Evolutionary conservation across 37 sponge, comb jelly and placozoan genomes (phyloP).

Genomic region (Tethya wilhelma): DNA sequence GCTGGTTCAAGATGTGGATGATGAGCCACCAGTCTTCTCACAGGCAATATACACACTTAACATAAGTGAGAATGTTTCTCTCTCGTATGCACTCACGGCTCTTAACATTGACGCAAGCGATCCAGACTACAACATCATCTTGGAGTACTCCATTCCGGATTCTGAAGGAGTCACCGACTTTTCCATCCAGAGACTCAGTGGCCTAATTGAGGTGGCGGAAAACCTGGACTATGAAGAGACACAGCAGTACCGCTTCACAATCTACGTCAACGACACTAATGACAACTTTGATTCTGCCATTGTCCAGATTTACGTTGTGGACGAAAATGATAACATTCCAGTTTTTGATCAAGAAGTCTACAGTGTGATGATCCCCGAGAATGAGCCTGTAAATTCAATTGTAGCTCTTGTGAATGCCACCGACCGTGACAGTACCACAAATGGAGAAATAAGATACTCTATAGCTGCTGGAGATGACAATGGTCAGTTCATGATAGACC

Average conservation of each 20-base stretch:
- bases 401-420: constrained; percentile 43
- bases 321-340: constrained; percentile 78
- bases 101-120: constrained; percentile 46
- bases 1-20: constrained; percentile 51
- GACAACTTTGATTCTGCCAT: constrained; percentile 26
- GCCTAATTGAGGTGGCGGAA: constrained; percentile 26
- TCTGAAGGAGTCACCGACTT: constrained; percentile 18
- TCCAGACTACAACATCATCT: constrained; percentile 49
- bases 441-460: constrained; percentile 47
- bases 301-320: constrained; percentile 40
- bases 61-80: constrained; percentile 34
- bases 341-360: constrained; percentile 32
- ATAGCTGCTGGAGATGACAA: constrained; percentile 29
- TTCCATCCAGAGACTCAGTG: constrained; percentile 21
- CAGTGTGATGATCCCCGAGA: constrained; percentile 47
- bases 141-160: constrained; percentile 38
- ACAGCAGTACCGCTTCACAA: constrained; percentile 28
- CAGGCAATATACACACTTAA: constrained; percentile 15
- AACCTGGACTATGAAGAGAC: constrained; percentile 50
- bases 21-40: constrained; percentile 58
- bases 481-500: constrained; percentile 32
- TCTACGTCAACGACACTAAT: constrained; percentile 25
- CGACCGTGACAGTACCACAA: constrained; percentile 58
- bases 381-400: constrained; percentile 18
- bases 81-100: constrained; percentile 9